Evolutionary conservation across 92 coral and sea anemone genomes (phyloP), one percentile per base, ranked within the genome.

Genomic region (Zoanthus solanderi): DNA sequence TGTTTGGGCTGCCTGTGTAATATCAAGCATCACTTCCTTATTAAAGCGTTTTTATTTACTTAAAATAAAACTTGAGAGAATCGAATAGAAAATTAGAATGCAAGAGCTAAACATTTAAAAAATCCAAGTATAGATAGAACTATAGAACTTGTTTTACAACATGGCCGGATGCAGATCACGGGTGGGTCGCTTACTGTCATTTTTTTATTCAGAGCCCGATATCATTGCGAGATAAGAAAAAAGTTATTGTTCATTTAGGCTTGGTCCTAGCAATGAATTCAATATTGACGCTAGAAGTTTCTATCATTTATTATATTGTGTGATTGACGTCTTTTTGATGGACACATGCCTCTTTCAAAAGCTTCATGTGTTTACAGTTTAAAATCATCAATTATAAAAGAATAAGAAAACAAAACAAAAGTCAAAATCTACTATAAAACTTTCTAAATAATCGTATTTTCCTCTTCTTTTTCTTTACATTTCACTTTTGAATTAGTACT

Each of bases 361-460:
- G 61, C 52, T 37, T 28, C 47, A 18, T 81, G n/a, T 81, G 85
- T 68, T 37, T 79, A 79, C 44, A 79, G 44, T 15, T 17, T 28
- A 79, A 23, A 79, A 79, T 61, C 84, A 60, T 68, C 84, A 46
- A 50, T 73, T 61, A 37, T 37, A 37, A 79, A 79, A 42, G 84
- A 67, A 67, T 34, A 12, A 34, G 45, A 81, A 45, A 67, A 61
- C 60, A 12, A 29, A 17, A 42, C 53, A 47, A 23, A 23, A 23
- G 23, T 23, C 23, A 11, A 50, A 50, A 50, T 50, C 56, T 50
- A 50, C 56, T 4, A 50, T 13, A 52, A 34, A 7, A n/a, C 31
- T 23, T 11, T 67, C 31, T 15, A 12, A 65, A 66, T 11, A 15
- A 42, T 45, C 16, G 52, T 81, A 46, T 65, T 81, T 37, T 16